Evolutionary conservation across 1,140 invertebrate species (phyloP).

Genomic region (Teleogryllus occipitalis): DNA sequence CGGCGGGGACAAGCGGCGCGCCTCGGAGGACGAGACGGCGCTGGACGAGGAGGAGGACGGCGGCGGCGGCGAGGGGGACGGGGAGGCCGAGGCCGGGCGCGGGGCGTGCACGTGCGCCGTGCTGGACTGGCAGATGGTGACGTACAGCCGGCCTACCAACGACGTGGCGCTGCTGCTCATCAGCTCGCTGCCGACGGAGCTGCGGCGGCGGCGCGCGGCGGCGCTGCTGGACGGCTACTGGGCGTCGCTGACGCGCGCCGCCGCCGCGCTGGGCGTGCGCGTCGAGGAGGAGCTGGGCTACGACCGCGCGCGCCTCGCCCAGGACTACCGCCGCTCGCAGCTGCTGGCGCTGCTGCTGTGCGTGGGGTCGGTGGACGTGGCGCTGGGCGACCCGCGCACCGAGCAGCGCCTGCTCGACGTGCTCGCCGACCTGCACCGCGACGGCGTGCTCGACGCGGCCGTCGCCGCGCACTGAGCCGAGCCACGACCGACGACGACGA

Average conservation of each 20-base stretch:
- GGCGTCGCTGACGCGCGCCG: conserved; percentile 44
- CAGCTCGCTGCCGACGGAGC: conserved; percentile 62
- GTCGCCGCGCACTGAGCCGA: conserved; percentile 8
- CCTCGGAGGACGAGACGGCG: conserved; percentile 34
- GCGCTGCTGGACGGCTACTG: conserved; percentile 60
- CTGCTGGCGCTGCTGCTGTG: conserved; percentile 64
- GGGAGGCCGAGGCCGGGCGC: conserved; percentile 25
- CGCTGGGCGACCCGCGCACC: conserved; percentile 54
- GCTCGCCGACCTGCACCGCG: conserved; percentile 49
- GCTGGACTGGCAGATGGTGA: conserved; percentile 78
- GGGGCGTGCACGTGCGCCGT: conserved; percentile 47
- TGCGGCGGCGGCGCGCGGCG: conserved; percentile 48
- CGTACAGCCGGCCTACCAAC: conserved; percentile 64
- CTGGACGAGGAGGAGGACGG: conserved; percentile 43
- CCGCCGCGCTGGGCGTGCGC: conserved; percentile 48
- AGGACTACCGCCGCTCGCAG: conserved; percentile 61
- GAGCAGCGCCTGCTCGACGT: conserved; percentile 56
- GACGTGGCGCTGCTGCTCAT: conserved; percentile 68
- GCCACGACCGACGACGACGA: no score
- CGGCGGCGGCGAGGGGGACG: conserved; percentile 28
- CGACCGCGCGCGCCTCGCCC: conserved; percentile 43
- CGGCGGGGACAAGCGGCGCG: conserved; percentile 27
- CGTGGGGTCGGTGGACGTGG: conserved; percentile 69
- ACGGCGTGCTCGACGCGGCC: conserved; percentile 40
- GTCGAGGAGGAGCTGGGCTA: conserved; percentile 48